Conservation (phyloP, 2,888 invertebrate species). For the Cephus spinipes region DNA sequence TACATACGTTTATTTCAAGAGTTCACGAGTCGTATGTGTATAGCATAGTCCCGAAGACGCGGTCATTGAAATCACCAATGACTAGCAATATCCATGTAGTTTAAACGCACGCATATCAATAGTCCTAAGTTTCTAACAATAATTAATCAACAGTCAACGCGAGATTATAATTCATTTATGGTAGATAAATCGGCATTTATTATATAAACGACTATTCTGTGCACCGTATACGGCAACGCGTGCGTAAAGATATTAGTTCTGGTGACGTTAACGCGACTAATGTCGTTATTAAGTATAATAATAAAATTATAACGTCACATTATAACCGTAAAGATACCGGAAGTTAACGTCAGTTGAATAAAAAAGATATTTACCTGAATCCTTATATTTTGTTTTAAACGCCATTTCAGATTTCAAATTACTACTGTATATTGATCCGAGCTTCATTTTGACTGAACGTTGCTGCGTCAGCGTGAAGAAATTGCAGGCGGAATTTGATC, state of each 20-base stretch:
- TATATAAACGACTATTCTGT: not conserved
- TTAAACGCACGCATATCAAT: not conserved
- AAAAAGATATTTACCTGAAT: not conserved
- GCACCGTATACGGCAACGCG: not conserved
- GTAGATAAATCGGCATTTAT: not conserved
- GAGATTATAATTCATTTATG: not conserved
- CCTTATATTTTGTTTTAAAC: not conserved
- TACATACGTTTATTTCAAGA: slow-evolving; percentile 4
- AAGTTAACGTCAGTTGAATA: not conserved
- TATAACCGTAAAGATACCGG: not conserved
- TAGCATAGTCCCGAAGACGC: not conserved
- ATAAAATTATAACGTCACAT: not conserved
- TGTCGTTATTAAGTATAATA: not conserved
- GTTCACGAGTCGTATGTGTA: not conserved
- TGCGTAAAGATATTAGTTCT: not conserved
- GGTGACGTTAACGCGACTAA: not conserved
- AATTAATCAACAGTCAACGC: not conserved
- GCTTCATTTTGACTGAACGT: not conserved
- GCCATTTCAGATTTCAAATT: not conserved
- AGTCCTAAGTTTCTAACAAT: not conserved
- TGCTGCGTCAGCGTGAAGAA: not conserved
- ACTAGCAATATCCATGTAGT: not conserved
- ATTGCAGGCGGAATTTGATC: not conserved
- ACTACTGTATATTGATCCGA: not conserved
- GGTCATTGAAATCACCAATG: not conserved